Conservation (phyloP, 2,113 vertebrate species). For the Meriones unguiculatus region DNA sequence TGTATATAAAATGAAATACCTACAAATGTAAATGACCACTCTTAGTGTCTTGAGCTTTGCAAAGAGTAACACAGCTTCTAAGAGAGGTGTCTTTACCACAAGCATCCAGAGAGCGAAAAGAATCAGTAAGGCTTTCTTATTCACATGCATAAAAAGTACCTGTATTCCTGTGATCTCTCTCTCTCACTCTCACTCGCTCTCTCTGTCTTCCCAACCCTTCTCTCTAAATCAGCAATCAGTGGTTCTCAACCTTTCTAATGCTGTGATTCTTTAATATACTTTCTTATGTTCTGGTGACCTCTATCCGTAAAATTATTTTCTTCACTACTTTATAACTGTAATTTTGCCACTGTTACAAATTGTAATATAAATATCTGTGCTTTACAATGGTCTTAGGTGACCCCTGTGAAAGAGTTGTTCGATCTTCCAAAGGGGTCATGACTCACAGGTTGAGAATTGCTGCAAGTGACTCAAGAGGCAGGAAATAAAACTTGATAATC, state of each 20-base stretch:
- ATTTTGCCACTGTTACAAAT: not conserved
- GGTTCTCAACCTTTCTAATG: not conserved
- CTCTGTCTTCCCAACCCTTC: no score
- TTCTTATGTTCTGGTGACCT: no score
- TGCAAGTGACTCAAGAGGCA: not conserved
- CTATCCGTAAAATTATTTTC: not conserved
- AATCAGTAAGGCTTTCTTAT: not conserved
- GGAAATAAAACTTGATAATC: not conserved
- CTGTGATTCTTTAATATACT: not conserved
- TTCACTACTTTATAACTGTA: not conserved
- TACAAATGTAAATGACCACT: slow-evolving; percentile 3
- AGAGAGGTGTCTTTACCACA: not conserved
- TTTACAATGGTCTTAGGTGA: not conserved
- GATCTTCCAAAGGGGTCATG: not conserved
- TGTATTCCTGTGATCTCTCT: not conserved
- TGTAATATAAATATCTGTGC: not conserved
- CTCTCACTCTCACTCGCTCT: not conserved
- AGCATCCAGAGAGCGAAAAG: not conserved
- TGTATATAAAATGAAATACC: not conserved
- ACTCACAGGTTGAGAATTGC: not conserved
- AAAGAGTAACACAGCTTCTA: not conserved
- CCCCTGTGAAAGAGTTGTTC: not conserved
- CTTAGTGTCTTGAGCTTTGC: not conserved
- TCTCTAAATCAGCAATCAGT: not conserved
- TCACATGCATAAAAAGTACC: not conserved